A percentile compares a stretch with the other conserved stretches of the same genome.
Evolutionary conservation across 2,797 vertebrate genomes (phyloP).

Genomic region (Trachurus trachurus): DNA sequence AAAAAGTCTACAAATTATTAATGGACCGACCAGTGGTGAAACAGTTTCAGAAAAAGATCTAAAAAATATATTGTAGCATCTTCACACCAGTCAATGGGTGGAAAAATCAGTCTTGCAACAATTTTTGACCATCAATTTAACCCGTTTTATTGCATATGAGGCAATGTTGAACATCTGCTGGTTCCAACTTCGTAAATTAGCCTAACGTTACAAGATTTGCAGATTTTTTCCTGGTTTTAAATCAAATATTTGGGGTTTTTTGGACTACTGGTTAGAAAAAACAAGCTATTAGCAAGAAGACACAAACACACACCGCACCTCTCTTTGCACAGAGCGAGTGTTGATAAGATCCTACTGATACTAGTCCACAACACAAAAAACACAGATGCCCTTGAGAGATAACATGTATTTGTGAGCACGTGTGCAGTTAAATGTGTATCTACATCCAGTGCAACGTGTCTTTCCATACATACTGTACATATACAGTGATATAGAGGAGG

Average conservation of each 20-base stretch:
- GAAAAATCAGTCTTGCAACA: too few species aligned
- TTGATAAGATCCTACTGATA: constrained; percentile 60
- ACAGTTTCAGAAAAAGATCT: too few species aligned
- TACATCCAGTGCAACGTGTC: background rate
- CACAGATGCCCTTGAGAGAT: constrained; percentile 58
- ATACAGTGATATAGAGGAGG: background rate
- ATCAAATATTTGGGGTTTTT: background rate
- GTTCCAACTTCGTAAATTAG: background rate
- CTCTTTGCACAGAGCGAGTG: constrained; percentile 29
- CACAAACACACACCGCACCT: constrained; percentile 3
- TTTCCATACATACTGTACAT: background rate
- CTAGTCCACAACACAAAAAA: constrained; percentile 10
- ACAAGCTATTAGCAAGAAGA: background rate
- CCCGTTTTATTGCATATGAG: too few species aligned
- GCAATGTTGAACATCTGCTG: too few species aligned
- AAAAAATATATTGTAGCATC: too few species aligned
- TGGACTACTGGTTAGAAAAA: too few species aligned
- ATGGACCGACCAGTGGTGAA: too few species aligned
- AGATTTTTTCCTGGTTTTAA: background rate
- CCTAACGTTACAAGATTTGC: background rate
- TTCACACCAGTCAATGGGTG: too few species aligned
- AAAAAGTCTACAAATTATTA: too few species aligned
- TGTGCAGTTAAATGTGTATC: constrained; percentile 4
- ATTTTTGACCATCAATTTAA: too few species aligned
- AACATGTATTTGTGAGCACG: constrained; percentile 16